Evolutionary conservation across 2,113 vertebrate genomes (phyloP).

Genomic region (Tamias sibiricus): DNA sequence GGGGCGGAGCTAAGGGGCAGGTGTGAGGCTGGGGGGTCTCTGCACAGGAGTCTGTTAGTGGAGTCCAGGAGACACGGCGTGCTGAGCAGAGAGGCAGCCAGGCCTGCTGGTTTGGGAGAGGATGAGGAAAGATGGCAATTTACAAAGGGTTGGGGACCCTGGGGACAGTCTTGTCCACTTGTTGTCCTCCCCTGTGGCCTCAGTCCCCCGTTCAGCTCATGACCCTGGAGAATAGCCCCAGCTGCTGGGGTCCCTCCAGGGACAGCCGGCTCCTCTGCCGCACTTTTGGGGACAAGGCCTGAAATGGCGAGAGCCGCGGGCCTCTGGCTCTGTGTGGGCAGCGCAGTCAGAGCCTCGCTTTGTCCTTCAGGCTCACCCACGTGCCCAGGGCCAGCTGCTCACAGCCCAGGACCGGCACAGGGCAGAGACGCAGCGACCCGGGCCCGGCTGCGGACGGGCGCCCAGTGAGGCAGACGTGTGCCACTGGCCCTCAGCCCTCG

Average conservation of each 20-base stretch:
- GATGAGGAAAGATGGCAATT: background rate
- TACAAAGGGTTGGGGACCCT: background rate
- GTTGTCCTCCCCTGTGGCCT: background rate
- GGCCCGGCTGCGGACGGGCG: background rate
- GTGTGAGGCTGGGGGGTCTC: background rate
- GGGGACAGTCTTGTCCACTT: fast-evolving
- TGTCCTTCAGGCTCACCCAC: background rate
- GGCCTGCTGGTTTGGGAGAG: fast-evolving
- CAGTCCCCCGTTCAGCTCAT: fast-evolving
- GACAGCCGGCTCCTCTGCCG: fast-evolving
- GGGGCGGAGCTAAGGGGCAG: background rate
- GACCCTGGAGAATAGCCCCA: background rate
- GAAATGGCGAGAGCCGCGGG: background rate
- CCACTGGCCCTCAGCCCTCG: no score
- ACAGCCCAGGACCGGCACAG: no score
- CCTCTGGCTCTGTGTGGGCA: no score
- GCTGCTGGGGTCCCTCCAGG: background rate
- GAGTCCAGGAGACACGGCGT: fast-evolving
- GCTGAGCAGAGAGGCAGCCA: background rate
- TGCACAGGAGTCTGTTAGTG: fast-evolving
- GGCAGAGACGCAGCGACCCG: background rate
- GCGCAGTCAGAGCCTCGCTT: background rate
- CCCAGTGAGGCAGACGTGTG: no score
- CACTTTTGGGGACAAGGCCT: background rate
- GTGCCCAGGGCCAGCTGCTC: background rate